A percentile compares a stretch with the other conserved stretches of the same genome.
Evolutionary conservation across 1,140 invertebrate species (phyloP).

Genomic region (Drosophila kepulauana): DNA sequence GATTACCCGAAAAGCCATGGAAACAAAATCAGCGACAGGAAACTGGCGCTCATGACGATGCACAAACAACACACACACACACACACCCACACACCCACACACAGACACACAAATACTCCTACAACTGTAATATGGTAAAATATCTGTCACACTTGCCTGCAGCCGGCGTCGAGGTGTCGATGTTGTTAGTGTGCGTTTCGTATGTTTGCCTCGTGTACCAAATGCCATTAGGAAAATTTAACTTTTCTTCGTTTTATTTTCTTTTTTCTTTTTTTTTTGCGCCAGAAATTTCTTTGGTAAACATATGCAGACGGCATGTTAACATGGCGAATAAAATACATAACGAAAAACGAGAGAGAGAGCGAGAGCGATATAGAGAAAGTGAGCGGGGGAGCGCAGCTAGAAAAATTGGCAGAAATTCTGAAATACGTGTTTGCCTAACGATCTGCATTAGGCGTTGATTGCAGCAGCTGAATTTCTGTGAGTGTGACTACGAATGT

Average conservation of each 20-base stretch:
- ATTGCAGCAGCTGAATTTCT: constrained; percentile 60
- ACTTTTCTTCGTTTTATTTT: constrained; percentile 11
- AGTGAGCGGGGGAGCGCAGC: constrained; percentile 1
- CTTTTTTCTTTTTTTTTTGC: constrained; percentile 2
- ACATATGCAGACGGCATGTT: constrained; percentile 78
- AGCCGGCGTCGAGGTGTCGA: constrained; percentile 42
- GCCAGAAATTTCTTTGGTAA: constrained; percentile 57
- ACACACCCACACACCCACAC: constrained; percentile 1
- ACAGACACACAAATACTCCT: background rate
- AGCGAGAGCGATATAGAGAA: background rate
- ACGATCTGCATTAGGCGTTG: constrained; percentile 80
- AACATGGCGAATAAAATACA: constrained; percentile 78
- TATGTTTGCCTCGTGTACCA: constrained; percentile 45
- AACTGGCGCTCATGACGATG: constrained; percentile 36
- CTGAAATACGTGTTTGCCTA: constrained; percentile 69
- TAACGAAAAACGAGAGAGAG: constrained; percentile 10
- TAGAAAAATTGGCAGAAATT: constrained; percentile 37
- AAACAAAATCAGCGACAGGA: constrained; percentile 70
- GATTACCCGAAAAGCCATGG: constrained; percentile 34
- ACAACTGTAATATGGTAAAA: constrained; percentile 52
- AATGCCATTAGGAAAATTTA: constrained; percentile 75
- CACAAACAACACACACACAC: constrained; percentile 35
- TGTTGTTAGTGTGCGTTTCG: constrained; percentile 21
- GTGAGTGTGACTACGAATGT: constrained; percentile 14
- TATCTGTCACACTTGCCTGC: constrained; percentile 58